Conservation (phyloP, 2,797 vertebrate species). For the Cynopterus sphinx region DNA sequence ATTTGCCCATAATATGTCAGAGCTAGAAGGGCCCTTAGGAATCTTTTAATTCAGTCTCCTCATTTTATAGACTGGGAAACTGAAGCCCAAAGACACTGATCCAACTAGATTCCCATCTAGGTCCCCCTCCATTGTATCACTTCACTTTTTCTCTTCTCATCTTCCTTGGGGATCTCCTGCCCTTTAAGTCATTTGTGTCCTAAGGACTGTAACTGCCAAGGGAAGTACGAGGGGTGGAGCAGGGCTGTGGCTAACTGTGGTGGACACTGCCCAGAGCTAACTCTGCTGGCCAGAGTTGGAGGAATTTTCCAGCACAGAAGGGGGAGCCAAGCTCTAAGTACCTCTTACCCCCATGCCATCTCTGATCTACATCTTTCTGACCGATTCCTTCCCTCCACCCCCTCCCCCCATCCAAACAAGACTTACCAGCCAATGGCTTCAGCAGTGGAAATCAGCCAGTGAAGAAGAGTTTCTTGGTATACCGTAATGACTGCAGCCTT, state of each 20-base stretch:
- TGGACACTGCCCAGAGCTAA: constrained; percentile 30
- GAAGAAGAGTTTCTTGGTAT: constrained; percentile 98
- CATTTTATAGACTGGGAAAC: constrained; percentile 23
- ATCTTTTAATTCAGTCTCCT: not conserved
- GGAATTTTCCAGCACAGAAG: constrained; percentile 50
- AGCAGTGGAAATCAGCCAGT: constrained; percentile 95
- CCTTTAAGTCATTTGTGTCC: constrained; percentile 53
- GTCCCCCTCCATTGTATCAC: constrained; percentile 33
- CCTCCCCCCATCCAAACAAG: constrained; percentile 81
- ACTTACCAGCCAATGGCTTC: constrained; percentile 96
- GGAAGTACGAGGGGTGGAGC: constrained; percentile 23
- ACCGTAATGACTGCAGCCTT: constrained; percentile 95
- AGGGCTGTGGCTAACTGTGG: not conserved
- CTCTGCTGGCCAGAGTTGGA: constrained; percentile 41
- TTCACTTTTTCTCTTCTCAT: constrained; percentile 68
- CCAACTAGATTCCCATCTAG: constrained; percentile 24
- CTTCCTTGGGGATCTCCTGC: constrained; percentile 62
- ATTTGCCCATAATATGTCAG: constrained; percentile 45
- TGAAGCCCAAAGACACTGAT: constrained; percentile 47
- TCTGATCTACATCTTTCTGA: constrained; percentile 52
- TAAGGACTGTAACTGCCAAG: constrained; percentile 38
- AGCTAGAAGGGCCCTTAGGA: constrained; percentile 43
- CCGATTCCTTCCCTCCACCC: constrained; percentile 48
- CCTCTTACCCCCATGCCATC: not conserved
- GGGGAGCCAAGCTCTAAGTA: not conserved